Evolutionary conservation across 2,113 vertebrate genomes (phyloP), one percentile per base, ranked within the genome.

Genomic region (Onychostoma macrolepis): DNA sequence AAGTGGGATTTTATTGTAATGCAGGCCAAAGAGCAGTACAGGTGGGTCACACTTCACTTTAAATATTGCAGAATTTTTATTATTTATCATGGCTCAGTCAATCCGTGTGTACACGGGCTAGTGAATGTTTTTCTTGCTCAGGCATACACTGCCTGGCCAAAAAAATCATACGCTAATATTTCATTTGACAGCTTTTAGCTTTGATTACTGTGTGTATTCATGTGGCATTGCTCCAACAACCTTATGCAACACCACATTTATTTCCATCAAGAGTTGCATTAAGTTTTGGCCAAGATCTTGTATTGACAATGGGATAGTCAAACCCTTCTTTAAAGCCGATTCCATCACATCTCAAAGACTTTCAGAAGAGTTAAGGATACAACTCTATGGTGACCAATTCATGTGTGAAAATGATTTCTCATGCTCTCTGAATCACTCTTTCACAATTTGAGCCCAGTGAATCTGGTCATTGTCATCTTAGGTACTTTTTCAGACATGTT

Each of bases 1-100:
- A 99, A 99, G 89, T 99, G 98, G 98, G 98, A 99, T 90, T 99
- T 99, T 86, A 95, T 99, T 79, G 94, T 99, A 61, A 99, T 99
- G 98, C 98, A 99, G 91, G 98, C 98, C 71, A 98, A 98, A 88
- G 98, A 99, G 76, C 98, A 99, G 93, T 98, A 99, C 90, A 96
- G 97, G 98, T 99, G 81, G 92, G 96, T 92, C 21, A 74, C 71
- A 38, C 8, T 78, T 76, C 26, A 76, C 24, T 48, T n/a, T 24
- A 48, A 53, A 21, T 50, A 78, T 53, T 53, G 1, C 15, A 30
- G 76, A 28, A 78, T 78, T 17, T 53, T 28, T 30, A 21, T 12
- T 8, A 78, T 53, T 53, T 30, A 26, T 26, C 3, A 53, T 53
- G 2, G 72, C 13, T 8, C n/a, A 41, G 13, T 41, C 36, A n/a